Evolutionary conservation across 2,797 vertebrate species (phyloP).

Genomic region (Columba guinea): DNA sequence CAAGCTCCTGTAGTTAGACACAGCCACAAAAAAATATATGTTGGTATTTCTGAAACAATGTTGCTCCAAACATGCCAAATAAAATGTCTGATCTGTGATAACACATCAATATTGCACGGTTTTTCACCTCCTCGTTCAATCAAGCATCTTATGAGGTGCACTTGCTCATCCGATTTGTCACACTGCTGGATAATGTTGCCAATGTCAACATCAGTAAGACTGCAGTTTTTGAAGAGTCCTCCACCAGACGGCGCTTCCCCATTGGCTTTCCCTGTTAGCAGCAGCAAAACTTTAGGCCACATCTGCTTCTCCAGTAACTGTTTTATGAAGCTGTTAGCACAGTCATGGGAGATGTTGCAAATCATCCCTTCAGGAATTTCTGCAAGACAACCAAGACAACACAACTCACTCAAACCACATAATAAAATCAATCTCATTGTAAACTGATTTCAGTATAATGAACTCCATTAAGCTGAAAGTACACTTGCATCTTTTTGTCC

Average conservation of each 20-base stretch:
- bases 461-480: neutral
- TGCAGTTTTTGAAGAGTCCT: constrained; percentile 67
- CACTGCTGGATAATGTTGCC: constrained; percentile 62
- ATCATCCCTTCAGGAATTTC: constrained; percentile 75
- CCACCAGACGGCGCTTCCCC: constrained; percentile 2
- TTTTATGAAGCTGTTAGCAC: constrained; percentile 72
- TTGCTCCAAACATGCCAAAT: neutral
- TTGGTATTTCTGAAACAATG: neutral
- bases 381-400: constrained; percentile 54
- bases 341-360: constrained; percentile 66
- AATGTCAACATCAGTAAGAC: constrained; percentile 73
- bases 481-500: neutral
- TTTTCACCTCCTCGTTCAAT: constrained; percentile 78
- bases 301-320: constrained; percentile 73
- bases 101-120: neutral
- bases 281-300: constrained; percentile 76
- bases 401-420: neutral
- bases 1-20: neutral
- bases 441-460: neutral
- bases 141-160: constrained; percentile 71
- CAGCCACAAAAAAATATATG: neutral
- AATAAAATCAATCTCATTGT: neutral
- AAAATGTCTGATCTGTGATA: neutral
- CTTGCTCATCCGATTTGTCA: constrained; percentile 18
- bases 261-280: constrained; percentile 70